Base-by-base conservation (phyloP, 2,888 invertebrate species). In the Nemapogon koenigi region DNA sequence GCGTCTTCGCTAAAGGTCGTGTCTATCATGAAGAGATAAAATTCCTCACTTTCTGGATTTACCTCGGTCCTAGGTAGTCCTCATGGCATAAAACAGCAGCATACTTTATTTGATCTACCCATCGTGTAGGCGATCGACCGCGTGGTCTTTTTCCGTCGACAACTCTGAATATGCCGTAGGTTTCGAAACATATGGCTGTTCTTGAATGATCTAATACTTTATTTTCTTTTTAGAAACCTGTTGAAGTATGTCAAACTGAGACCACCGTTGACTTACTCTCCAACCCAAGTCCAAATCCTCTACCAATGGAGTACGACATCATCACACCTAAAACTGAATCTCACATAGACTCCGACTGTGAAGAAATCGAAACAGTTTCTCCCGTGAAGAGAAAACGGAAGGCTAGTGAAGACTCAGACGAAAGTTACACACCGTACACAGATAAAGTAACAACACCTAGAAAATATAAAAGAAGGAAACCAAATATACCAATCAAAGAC, bases 401-500 rank as follows among this genome's bases (percentile, higher is more conserved):
- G 35, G 53, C 62, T 45, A 76, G 75, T 46, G 75, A 75, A 46
- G 78, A 78, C 46, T 76, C 76, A 3, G 80, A 80, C 51, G 68
- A 59, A 45, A 62, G 67, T 1, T 80, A 80, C 48, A 65, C 60
- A 17, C 80, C 80, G 6, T 59, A 66, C 42, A 45, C 50, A 10
- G 26, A 35, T 13, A 35, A 35, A 35, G 6, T 8, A 22, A 51
- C 31, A 4, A n/a, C 64, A 22, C 51, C 63, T 15, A 58, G 62
- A 31, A 71, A 65, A 49, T 64, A 66, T 46, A 65, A 57, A 46
- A 63, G 55, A 42, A 61, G 65, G 48, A 78, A 72, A 47, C 55
- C 69, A 25, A 64, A 56, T 46, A 58, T 72, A 25, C 70, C 73
- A 8, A 67, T 72, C 33, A 66, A 71, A 47, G 73, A 76, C 25